Base-by-base conservation (phyloP, 2,888 invertebrate species). In the Ernsta delagoae region DNA sequence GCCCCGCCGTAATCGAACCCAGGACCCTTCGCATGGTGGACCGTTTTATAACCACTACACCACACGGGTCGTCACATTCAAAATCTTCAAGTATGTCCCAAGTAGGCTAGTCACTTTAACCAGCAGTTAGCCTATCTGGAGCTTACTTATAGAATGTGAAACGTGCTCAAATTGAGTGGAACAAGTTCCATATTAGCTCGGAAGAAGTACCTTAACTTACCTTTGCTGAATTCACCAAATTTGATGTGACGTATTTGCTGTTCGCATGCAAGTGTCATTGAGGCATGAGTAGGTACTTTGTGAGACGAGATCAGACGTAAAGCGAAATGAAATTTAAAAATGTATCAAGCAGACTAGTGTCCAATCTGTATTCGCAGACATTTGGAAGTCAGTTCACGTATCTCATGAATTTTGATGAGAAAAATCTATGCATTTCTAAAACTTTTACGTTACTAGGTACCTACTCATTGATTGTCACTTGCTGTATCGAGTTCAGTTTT, bases 341-440 rank as follows among this genome's bases (percentile, higher is more conserved):
- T 53, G 53, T 53, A 53, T 24, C 53, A 24, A 53, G 53, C 0
- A 16, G 16, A 24, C 24, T 53, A 53, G 53, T 24, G 9, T 53
- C 53, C 53, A 53, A 53, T 53, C 53, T 53, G 53, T 53, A 24
- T 53, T 53, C 53, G 8, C 24, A 53, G 53, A 53, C 24, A 24
- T 53, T 24, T 53, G 53, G 4, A 53, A 53, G 24, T 53, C 24
- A 9, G 24, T 53, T 53, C 53, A 53, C 9, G 53, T 9, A 24
- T 24, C 53, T 53, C 24, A 53, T 53, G 53, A 53, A 31, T 31
- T 53, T 31, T 31, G 53, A 53, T 24, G 24, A 53, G 53, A 53
- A 31, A 53, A 53, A 53, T 53, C 53, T 53, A 53, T 53, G 53
- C 53, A 53, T 53, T 53, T 53, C 53, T 31, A 31, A 31, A 50